Conservation (phyloP, 2,113 vertebrate species). For the Xiphophorus couchianus region DNA sequence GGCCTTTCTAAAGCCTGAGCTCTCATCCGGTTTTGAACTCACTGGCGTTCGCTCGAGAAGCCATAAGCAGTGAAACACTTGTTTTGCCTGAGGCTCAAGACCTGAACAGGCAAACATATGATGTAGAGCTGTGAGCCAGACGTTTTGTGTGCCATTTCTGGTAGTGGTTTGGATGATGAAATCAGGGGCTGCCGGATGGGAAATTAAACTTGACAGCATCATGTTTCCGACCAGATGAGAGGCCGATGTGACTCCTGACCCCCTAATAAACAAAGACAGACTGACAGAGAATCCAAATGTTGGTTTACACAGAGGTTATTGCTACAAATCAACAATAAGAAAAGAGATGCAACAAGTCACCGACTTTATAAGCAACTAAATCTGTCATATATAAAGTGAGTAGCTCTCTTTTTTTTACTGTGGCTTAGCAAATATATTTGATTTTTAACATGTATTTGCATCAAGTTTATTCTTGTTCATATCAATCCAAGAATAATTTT, state of each 20-base stretch:
- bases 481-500: slow-evolving; percentile 7
- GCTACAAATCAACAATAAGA: not conserved
- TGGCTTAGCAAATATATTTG: too few species aligned
- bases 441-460: too few species aligned
- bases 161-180: slow-evolving; percentile 26
- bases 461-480: not conserved
- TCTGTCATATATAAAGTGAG: not conserved
- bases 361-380: not conserved
- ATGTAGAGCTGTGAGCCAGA: not conserved
- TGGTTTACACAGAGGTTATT: not conserved
- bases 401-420: not conserved
- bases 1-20: slow-evolving; percentile 28
- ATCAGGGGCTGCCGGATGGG: slow-evolving; percentile 15
- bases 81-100: slow-evolving; percentile 35
- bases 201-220: slow-evolving; percentile 59
- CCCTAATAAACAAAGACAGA: slow-evolving; percentile 5
- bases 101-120: slow-evolving; percentile 21
- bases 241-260: slow-evolving; percentile 16
- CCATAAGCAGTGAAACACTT: slow-evolving; percentile 43
- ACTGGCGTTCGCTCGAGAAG: slow-evolving; percentile 30
- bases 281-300: not conserved
- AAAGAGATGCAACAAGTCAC: not conserved
- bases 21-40: slow-evolving; percentile 48
- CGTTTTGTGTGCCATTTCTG: not conserved
- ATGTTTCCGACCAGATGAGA: slow-evolving; percentile 36